Evolutionary conservation across 2,888 invertebrate species (phyloP).

Genomic region (Brachypterus glaber): DNA sequence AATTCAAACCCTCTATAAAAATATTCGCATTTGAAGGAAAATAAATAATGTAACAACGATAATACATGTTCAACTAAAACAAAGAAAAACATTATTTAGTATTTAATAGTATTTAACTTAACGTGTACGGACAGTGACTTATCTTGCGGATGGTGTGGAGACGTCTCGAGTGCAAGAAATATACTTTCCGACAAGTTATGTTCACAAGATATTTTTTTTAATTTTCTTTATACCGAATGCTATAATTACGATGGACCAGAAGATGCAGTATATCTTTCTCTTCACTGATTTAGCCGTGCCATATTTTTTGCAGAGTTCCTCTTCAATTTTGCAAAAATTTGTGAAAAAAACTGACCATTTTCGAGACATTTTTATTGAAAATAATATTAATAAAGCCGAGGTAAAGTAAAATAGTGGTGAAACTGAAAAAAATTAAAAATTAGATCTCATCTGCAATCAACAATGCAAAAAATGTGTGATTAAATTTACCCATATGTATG

Average conservation of each 20-base stretch:
- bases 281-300: slow-evolving; percentile 6
- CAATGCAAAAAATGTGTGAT: no score
- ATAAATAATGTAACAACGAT: slow-evolving; percentile 14
- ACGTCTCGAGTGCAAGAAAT: no score
- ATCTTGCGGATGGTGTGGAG: no score
- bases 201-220: no score
- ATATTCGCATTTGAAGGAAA: slow-evolving; percentile 16
- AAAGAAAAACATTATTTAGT: background rate
- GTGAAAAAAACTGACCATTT: slow-evolving; percentile 17
- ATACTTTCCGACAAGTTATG: no score
- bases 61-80: slow-evolving; percentile 21
- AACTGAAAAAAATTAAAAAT: slow-evolving; percentile 18
- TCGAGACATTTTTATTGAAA: slow-evolving; percentile 13
- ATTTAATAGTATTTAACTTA: background rate
- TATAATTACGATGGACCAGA: slow-evolving; percentile 11
- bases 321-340: slow-evolving; percentile 14
- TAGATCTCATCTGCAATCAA: no score
- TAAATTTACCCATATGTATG: no score
- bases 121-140: slow-evolving; percentile 7
- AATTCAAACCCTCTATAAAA: slow-evolving; percentile 16
- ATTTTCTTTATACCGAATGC: slow-evolving; percentile 19
- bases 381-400: slow-evolving; percentile 12
- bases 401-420: slow-evolving; percentile 19
- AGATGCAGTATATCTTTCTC: slow-evolving; percentile 12
- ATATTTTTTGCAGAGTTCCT: slow-evolving; percentile 15